These are phyloP conservation scores for Rattus rattus DNA, from an alignment of 2,113 vertebrate genomes.

Conservation along the genomic window DNA sequence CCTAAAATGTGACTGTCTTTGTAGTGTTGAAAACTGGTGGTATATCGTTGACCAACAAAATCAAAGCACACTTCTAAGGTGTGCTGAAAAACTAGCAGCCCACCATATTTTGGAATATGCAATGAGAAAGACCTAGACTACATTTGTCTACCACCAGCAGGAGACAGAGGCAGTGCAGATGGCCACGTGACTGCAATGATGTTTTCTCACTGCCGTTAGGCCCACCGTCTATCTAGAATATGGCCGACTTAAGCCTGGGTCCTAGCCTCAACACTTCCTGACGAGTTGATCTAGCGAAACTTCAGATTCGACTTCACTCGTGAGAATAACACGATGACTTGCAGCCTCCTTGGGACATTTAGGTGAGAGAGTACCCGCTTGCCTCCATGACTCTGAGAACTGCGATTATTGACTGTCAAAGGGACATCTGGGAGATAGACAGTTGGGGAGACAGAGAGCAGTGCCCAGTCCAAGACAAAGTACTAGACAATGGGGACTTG, in stretches of 20 bases:
- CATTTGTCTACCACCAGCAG: background rate
- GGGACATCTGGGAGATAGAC: background rate
- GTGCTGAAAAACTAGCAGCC: background rate
- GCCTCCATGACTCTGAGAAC: background rate
- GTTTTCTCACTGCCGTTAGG: background rate
- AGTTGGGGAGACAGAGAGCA: background rate
- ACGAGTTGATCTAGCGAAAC: background rate
- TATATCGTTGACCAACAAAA: background rate
- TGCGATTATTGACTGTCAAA: background rate
- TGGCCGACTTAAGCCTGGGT: background rate
- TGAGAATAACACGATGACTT: background rate
- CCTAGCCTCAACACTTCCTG: background rate
- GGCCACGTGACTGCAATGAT: background rate
- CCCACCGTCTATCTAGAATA: background rate
- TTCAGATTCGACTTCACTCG: background rate
- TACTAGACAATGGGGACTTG: background rate
- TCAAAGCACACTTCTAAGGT: conserved; percentile 32
- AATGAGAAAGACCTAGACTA: background rate
- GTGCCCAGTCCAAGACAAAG: background rate
- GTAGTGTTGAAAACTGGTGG: background rate
- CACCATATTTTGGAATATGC: background rate
- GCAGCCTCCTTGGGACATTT: background rate
- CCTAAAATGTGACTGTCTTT: background rate
- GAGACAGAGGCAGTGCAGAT: background rate
- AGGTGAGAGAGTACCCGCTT: background rate